Conservation (phyloP, 2,888 invertebrate species). For the Zelleria hepariella region DNA sequence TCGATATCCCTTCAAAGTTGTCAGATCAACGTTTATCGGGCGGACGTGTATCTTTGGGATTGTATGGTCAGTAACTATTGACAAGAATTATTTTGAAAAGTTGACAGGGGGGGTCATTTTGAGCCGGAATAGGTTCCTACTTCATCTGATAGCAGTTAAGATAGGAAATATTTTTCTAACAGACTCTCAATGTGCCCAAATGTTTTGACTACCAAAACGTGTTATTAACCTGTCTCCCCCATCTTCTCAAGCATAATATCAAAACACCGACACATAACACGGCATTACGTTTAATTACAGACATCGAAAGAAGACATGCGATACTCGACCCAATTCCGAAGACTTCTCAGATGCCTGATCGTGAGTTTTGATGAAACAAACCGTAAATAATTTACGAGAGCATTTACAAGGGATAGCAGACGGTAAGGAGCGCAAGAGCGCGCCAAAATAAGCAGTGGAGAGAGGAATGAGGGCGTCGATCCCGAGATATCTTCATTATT, state of each 20-base stretch:
- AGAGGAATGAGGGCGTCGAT: not conserved
- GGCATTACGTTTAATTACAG: not conserved
- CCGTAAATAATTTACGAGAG: not conserved
- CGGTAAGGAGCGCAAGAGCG: not conserved
- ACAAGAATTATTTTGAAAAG: not conserved
- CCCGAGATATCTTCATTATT: not conserved
- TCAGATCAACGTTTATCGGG: not conserved
- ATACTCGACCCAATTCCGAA: not conserved
- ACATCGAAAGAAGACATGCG: not conserved
- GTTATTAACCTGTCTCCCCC: conserved; percentile 1
- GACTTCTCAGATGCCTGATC: not conserved
- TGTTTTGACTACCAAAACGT: not conserved
- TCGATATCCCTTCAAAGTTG: not conserved
- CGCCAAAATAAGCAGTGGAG: not conserved
- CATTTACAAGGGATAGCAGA: not conserved
- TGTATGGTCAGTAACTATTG: not conserved
- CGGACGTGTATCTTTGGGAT: too few species aligned
- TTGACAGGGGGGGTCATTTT: not conserved
- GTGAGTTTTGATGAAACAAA: not conserved
- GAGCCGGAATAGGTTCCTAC: not conserved
- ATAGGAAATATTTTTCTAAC: not conserved
- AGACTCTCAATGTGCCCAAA: not conserved
- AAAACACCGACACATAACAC: not conserved
- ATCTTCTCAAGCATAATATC: not conserved
- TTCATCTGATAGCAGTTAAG: too few species aligned